Percentiles rank a stretch among this genome's conserved stretches.
phyloP scores from a whole-genome alignment of 2,113 vertebrate genomes.

The Amazona guildingii region DNA sequence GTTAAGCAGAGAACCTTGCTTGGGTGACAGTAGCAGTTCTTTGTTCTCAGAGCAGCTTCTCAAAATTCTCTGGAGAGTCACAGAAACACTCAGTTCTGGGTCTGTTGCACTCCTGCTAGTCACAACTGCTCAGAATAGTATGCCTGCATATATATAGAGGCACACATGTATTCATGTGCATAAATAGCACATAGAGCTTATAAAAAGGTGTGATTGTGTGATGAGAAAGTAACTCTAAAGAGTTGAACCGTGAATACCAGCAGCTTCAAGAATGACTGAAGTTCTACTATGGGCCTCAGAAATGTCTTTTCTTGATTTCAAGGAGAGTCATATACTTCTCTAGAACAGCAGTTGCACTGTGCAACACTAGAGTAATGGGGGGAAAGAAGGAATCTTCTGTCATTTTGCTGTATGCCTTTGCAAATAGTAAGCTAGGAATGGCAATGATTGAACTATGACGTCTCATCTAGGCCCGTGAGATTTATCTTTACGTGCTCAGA shows the following conservation, averaged over 20 bases:
- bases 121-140: background rate
- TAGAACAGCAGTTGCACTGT: background rate
- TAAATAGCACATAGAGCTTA: background rate
- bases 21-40: background rate
- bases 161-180: background rate
- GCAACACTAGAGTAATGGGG: background rate
- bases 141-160: background rate
- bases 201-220: background rate
- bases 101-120: background rate
- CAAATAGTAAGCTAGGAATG: background rate
- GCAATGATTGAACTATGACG: background rate
- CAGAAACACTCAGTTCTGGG: background rate
- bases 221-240: background rate
- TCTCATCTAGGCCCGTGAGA: background rate
- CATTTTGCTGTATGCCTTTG: background rate
- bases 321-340: background rate
- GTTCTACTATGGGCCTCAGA: background rate
- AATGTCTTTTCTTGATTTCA: background rate
- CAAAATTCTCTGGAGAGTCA: background rate
- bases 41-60: background rate
- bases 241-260: background rate
- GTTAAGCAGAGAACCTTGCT: background rate
- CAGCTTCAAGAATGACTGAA: background rate
- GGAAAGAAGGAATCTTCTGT: background rate
- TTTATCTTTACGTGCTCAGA: background rate